Percentiles rank a stretch among this genome's conserved stretches.
phyloP scores from a whole-genome alignment of 2,888 invertebrate species.

The Anthoptus insignis region DNA sequence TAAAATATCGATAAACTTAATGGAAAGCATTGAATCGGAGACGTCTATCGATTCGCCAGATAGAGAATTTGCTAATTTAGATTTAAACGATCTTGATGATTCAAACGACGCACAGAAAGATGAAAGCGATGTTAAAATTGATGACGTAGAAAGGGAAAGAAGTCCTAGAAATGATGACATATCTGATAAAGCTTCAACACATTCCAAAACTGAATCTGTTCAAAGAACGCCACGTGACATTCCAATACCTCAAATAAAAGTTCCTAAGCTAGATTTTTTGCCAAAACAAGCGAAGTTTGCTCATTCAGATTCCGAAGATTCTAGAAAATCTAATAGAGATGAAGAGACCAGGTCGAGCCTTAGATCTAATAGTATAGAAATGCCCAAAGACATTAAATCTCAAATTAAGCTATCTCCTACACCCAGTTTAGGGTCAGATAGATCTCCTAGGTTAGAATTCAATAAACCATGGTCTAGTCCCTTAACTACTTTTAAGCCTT shows the following conservation, averaged over 20 bases:
- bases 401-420: conserved; percentile 72
- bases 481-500: conserved; percentile 71
- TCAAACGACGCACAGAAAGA: conserved; percentile 64
- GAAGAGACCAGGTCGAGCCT: conserved; percentile 59
- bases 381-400: conserved; percentile 60
- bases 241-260: conserved; percentile 74
- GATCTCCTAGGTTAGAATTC: conserved; percentile 70
- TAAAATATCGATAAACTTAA: conserved; percentile 83
- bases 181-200: conserved; percentile 58
- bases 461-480: conserved; percentile 72
- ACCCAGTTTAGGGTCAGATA: conserved; percentile 65
- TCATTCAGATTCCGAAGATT: conserved; percentile 72
- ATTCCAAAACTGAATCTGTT: conserved; percentile 60
- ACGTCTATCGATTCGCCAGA: conserved; percentile 83
- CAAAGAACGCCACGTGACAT: conserved; percentile 57
- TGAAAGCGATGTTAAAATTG: conserved; percentile 60
- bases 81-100: conserved; percentile 76
- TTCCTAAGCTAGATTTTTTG: conserved; percentile 73
- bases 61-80: conserved; percentile 77
- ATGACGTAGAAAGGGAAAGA: conserved; percentile 63
- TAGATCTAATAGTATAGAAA: conserved; percentile 59
- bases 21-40: conserved; percentile 85
- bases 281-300: conserved; percentile 58
- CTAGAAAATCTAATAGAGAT: conserved; percentile 60
- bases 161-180: conserved; percentile 62